Evolutionary conservation across 2,797 vertebrate species (phyloP).

Genomic region (Pantherophis alleghaniensis): DNA sequence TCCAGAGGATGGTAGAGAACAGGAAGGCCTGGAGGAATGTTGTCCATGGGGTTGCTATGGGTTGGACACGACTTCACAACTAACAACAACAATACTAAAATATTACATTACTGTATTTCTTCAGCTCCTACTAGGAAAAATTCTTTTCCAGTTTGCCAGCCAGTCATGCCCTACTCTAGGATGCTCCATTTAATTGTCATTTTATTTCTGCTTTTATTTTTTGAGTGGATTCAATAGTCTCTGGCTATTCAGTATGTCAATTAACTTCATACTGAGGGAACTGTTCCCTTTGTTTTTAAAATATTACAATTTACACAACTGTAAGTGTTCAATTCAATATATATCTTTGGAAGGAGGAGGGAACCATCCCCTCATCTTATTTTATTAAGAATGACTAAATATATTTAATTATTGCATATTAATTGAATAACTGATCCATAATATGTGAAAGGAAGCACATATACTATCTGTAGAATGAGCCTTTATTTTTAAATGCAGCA

Average conservation of each 20-base stretch:
- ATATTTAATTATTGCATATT: not conserved
- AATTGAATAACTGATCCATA: not conserved
- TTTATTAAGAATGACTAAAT: not conserved
- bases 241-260: not conserved
- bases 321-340: not conserved
- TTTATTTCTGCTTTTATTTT: not conserved
- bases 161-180: not conserved
- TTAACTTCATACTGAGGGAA: not conserved
- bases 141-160: not conserved
- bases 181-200: not conserved
- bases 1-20: no score
- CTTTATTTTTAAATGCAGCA: slow-evolving; percentile 5
- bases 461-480: not conserved
- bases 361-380: not conserved
- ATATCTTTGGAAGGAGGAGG: not conserved
- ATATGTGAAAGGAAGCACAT: slow-evolving; percentile 12
- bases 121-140: not conserved
- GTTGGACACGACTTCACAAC: no score
- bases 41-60: no score
- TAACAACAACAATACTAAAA: not conserved
- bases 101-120: not conserved
- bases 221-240: not conserved
- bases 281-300: not conserved
- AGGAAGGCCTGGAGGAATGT: no score
- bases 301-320: not conserved